phyloP scores from a whole-genome alignment of 2,888 invertebrate genomes.

The Protodeltote pygarga region DNA sequence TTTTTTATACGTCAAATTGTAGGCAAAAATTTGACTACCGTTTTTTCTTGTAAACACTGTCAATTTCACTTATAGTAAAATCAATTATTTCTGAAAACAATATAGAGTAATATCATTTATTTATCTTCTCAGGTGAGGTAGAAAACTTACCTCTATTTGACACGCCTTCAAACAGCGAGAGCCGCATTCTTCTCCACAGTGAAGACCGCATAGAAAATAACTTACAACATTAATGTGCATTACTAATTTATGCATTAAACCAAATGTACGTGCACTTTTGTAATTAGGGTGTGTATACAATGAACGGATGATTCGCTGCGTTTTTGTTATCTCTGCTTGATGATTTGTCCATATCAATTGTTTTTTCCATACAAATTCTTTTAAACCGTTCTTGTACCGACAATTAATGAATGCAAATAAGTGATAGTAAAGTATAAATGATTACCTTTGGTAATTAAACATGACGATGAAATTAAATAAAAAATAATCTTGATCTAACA shows the following conservation, averaged over 20 bases:
- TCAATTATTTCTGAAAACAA: too few species aligned
- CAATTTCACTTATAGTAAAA: too few species aligned
- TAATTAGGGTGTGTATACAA: not conserved
- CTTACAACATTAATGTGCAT: constrained; percentile 6
- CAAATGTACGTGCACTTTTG: not conserved
- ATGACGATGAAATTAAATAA: too few species aligned
- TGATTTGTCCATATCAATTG: too few species aligned
- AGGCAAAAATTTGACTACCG: too few species aligned
- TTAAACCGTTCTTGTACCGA: not conserved
- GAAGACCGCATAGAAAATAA: constrained; percentile 59
- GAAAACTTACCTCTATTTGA: constrained; percentile 78
- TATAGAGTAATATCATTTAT: not conserved
- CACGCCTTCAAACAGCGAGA: constrained; percentile 73
- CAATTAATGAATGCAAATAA: not conserved
- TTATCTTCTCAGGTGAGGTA: constrained; percentile 81
- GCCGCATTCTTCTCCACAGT: constrained; percentile 71
- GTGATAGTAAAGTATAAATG: too few species aligned
- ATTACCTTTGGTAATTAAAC: too few species aligned
- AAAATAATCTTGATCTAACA: too few species aligned
- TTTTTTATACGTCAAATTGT: too few species aligned
- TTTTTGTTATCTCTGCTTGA: too few species aligned
- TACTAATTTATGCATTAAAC: constrained; percentile 4
- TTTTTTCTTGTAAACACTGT: too few species aligned
- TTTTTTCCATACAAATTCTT: too few species aligned
- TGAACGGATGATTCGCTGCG: not conserved